phyloP scores from a whole-genome alignment of 2,797 vertebrate species.

The Eptatretus atami region DNA sequence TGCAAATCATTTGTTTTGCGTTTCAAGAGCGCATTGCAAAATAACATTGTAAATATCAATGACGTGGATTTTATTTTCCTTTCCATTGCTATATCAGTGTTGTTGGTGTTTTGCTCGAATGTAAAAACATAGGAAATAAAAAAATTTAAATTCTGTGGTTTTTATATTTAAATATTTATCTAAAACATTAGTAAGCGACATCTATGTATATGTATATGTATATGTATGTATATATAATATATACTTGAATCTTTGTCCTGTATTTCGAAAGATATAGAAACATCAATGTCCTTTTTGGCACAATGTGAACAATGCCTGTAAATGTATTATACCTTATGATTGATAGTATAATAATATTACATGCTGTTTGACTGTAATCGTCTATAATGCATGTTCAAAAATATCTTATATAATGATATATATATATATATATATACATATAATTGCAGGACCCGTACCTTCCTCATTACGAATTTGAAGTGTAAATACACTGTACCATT shows the following conservation, averaged over 20 bases:
- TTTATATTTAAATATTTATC: neutral
- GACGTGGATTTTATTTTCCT: no score
- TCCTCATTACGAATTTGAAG: neutral
- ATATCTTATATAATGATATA: neutral
- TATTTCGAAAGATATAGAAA: no score
- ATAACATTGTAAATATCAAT: no score
- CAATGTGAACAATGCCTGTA: no score
- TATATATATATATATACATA: neutral
- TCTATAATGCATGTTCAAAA: neutral
- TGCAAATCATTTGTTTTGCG: no score
- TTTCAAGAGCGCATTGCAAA: no score
- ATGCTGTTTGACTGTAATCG: no score
- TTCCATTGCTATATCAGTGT: no score
- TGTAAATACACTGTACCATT: neutral
- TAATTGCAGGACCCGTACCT: neutral
- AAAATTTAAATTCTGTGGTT: neutral
- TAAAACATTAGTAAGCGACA: neutral
- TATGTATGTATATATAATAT: neutral
- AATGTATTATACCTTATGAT: no score
- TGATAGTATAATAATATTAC: no score
- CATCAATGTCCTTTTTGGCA: no score
- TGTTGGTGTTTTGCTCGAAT: no score
- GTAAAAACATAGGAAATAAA: neutral
- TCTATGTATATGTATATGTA: neutral
- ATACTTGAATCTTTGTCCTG: neutral